Conservation (phyloP, 2,888 invertebrate species). For the Trissolcus japonicus region DNA sequence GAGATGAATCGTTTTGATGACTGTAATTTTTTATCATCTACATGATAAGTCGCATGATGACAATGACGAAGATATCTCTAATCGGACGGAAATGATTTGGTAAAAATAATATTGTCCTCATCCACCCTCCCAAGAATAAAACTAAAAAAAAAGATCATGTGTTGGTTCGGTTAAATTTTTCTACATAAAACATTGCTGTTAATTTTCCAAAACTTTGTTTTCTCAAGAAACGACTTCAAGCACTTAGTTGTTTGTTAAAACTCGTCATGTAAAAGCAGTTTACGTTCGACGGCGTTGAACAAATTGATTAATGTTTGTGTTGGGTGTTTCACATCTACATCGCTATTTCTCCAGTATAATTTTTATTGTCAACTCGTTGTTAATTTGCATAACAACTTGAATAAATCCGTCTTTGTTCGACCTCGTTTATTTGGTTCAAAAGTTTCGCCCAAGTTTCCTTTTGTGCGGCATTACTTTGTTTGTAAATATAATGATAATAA, state of each 20-base stretch:
- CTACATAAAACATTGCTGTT: not conserved
- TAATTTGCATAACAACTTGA: not conserved
- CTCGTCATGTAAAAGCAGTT: constrained; percentile 5
- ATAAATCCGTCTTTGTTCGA: too few species aligned
- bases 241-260: not conserved
- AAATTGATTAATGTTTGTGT: constrained; percentile 5
- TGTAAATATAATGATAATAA: not conserved
- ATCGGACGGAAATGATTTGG: too few species aligned
- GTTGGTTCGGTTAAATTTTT: not conserved
- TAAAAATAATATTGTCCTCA: too few species aligned
- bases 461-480: not conserved
- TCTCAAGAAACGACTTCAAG: not conserved
- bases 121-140: too few species aligned
- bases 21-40: too few species aligned
- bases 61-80: too few species aligned
- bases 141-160: not conserved
- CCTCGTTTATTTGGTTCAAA: too few species aligned
- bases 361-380: not conserved
- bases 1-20: too few species aligned
- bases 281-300: constrained; percentile 5
- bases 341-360: not conserved
- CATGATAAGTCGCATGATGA: too few species aligned
- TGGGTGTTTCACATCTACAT: constrained; percentile 1
- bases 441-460: not conserved
- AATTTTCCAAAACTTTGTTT: not conserved